These are phyloP conservation scores for Chionomys nivalis DNA, from an alignment of 2,113 vertebrate genomes.

Conservation along the genomic window DNA sequence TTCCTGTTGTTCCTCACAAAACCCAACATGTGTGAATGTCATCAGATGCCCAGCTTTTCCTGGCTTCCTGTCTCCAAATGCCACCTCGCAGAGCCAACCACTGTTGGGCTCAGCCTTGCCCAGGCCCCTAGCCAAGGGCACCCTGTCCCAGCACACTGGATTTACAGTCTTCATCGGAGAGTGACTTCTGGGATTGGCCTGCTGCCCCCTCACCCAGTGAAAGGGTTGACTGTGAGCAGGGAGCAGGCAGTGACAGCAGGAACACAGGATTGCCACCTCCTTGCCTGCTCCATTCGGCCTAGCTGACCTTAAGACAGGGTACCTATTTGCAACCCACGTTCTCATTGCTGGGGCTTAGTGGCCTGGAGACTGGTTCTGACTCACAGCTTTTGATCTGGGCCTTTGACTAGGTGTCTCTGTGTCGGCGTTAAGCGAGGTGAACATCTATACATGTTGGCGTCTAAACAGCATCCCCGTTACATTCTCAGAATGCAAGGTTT, in stretches of 20 bases:
- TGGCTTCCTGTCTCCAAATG: neutral
- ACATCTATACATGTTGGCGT: neutral
- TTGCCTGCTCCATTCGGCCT: neutral
- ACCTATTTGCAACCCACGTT: neutral
- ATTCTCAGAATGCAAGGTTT: neutral
- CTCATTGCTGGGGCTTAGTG: neutral
- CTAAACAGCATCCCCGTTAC: neutral
- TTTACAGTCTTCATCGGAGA: neutral
- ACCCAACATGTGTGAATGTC: neutral
- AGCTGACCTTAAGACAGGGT: neutral
- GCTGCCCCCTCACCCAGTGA: neutral
- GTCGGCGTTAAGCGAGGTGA: neutral
- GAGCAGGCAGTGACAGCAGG: neutral
- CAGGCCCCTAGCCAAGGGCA: neutral
- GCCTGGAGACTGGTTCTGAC: neutral
- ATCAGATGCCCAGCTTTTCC: neutral
- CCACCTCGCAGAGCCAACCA: neutral
- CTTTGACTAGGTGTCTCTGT: constrained; percentile 3
- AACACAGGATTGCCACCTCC: neutral
- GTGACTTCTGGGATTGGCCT: neutral
- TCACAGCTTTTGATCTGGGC: neutral
- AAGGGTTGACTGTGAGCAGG: neutral
- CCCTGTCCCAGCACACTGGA: neutral
- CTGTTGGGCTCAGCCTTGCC: neutral
- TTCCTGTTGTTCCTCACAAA: neutral